Evolutionary conservation across 2,797 vertebrate genomes (phyloP).

Genomic region (Pelochelys cantorii): DNA sequence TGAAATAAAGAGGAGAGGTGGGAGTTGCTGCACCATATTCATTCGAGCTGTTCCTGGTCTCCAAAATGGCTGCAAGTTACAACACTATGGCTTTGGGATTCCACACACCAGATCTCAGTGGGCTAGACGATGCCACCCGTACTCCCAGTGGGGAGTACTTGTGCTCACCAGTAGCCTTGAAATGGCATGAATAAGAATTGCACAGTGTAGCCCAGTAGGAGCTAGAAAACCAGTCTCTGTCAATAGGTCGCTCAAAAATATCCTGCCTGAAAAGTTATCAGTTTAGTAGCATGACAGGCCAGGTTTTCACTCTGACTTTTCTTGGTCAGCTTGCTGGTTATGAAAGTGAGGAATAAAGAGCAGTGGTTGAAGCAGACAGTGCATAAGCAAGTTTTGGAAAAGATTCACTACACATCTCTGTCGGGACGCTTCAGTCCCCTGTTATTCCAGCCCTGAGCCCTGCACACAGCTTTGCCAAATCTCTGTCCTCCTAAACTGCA

Average conservation of each 20-base stretch:
- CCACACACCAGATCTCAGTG: background rate
- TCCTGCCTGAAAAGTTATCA: background rate
- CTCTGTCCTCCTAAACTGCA: conserved; percentile 8
- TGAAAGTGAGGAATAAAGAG: background rate
- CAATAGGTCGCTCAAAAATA: fast-evolving
- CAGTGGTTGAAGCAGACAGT: background rate
- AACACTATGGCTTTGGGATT: background rate
- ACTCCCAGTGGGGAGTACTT: background rate
- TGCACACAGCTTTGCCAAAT: conserved; percentile 1
- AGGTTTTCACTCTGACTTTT: background rate
- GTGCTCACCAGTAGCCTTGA: background rate
- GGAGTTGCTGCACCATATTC: background rate
- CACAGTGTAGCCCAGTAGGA: background rate
- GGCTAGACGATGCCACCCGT: background rate
- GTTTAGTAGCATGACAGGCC: background rate
- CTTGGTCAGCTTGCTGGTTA: background rate
- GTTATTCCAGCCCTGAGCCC: background rate
- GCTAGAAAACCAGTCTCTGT: background rate
- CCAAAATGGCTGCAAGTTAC: fast-evolving
- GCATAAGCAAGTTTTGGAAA: background rate
- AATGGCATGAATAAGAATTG: background rate
- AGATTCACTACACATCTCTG: background rate
- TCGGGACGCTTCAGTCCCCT: background rate
- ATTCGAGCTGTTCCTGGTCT: background rate
- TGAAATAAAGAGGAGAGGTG: background rate